These are phyloP conservation scores for Drosophila paramelanica DNA, from an alignment of 2,888 invertebrate genomes.

Conservation along the genomic window DNA sequence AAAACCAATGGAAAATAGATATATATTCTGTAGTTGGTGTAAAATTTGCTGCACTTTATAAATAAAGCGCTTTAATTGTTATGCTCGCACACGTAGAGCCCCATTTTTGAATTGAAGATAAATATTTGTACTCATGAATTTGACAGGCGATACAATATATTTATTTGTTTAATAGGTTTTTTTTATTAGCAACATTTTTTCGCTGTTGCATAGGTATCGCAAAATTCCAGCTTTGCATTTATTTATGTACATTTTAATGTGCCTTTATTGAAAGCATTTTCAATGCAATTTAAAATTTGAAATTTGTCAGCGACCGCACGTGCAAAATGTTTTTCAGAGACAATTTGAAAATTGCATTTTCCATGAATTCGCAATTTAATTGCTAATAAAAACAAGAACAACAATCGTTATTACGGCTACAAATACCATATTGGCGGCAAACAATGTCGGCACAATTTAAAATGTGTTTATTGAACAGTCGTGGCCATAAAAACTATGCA, in stretches of 20 bases:
- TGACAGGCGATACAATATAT: conserved; percentile 24
- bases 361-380: conserved; percentile 40
- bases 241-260: conserved; percentile 53
- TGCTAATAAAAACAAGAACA: conserved; percentile 11
- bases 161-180: background rate
- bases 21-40: conserved; percentile 14
- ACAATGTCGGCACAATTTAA: conserved; percentile 40
- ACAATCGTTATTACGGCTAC: conserved; percentile 14
- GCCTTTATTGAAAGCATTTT: conserved; percentile 26
- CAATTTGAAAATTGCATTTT: conserved; percentile 53
- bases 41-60: conserved; percentile 28
- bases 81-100: background rate
- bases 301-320: conserved; percentile 54
- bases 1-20: conserved; percentile 15
- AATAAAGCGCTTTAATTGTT: conserved; percentile 48
- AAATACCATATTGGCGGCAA: conserved; percentile 9
- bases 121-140: conserved; percentile 29
- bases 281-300: conserved; percentile 21
- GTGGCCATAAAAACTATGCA: conserved; percentile 21
- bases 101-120: conserved; percentile 46
- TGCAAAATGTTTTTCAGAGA: conserved; percentile 34
- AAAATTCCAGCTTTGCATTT: conserved; percentile 12
- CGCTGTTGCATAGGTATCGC: background rate
- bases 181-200: background rate
- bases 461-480: conserved; percentile 14